phyloP scores from a whole-genome alignment of 2,888 invertebrate genomes.

The Chymomyza amoena region DNA sequence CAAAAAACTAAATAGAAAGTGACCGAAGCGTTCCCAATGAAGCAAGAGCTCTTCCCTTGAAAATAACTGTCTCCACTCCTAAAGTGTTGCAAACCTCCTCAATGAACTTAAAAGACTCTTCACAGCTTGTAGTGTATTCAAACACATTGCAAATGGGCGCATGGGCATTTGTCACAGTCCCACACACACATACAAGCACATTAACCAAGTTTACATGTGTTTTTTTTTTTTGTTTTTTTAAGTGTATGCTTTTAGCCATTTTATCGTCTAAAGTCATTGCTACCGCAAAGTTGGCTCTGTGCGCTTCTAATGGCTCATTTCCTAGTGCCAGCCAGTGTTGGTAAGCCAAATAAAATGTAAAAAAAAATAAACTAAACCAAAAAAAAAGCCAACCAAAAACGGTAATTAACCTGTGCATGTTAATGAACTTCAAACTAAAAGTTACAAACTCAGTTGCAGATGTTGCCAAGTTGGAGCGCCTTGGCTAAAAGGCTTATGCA shows the following conservation, averaged over 20 bases:
- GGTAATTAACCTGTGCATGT: conserved; percentile 78
- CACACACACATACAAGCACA: conserved; percentile 27
- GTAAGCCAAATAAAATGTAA: not conserved
- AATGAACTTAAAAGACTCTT: not conserved
- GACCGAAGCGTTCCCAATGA: too few relatives aligned
- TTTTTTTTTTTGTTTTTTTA: conserved; percentile 34
- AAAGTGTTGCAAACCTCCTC: not conserved
- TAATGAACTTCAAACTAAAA: conserved; percentile 72
- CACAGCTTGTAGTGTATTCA: not conserved
- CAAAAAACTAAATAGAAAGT: too few relatives aligned
- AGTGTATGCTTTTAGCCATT: conserved; percentile 71
- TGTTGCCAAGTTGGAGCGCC: conserved; percentile 14
- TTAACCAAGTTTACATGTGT: conserved; percentile 62
- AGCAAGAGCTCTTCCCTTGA: too few relatives aligned
- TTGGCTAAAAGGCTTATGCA: conserved; percentile 44
- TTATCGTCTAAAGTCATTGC: conserved; percentile 58
- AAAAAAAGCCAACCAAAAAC: conserved; percentile 54
- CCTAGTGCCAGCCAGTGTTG: conserved; percentile 46
- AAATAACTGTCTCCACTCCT: not conserved
- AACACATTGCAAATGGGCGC: conserved; percentile 7
- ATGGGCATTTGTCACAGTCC: conserved; percentile 67
- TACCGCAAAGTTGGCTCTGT: conserved; percentile 62
- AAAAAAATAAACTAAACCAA: conserved; percentile 42
- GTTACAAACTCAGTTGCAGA: not conserved
- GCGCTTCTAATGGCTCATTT: conserved; percentile 73